A percentile compares a stretch with the other conserved stretches of the same genome.
phyloP scores from a whole-genome alignment of 2,888 invertebrate genomes.

The Poecilus cupreus region DNA sequence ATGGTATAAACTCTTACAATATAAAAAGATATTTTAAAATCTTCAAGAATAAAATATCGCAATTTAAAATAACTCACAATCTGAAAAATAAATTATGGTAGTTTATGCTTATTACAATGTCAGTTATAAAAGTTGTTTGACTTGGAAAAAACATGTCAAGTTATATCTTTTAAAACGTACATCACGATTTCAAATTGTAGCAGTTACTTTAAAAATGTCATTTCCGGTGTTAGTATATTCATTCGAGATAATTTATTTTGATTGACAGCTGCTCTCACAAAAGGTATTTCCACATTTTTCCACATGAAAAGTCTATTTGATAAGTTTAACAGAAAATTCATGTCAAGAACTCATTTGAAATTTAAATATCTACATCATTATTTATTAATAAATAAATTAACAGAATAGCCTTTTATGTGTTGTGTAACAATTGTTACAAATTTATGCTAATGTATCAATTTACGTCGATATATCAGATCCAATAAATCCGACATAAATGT shows the following conservation, averaged over 20 bases:
- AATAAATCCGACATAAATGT: slow-evolving; percentile 9
- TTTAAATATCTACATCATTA: too few species aligned
- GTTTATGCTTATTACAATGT: neutral
- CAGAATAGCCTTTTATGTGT: too few species aligned
- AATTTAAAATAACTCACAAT: neutral
- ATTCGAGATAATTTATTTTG: neutral
- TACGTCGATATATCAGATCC: neutral
- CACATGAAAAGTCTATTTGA: too few species aligned
- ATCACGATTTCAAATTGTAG: neutral
- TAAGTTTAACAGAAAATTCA: too few species aligned
- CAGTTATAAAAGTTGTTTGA: neutral
- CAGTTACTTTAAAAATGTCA: neutral
- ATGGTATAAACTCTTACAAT: too few species aligned
- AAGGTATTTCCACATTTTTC: neutral
- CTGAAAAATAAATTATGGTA: neutral
- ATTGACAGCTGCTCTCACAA: neutral
- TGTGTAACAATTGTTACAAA: too few species aligned
- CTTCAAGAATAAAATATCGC: neutral
- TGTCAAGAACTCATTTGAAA: too few species aligned
- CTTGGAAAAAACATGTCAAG: neutral
- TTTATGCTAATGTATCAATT: neutral
- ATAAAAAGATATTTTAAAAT: too few species aligned
- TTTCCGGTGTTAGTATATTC: neutral
- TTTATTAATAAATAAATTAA: neutral
- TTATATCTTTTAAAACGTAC: neutral